phyloP scores from a whole-genome alignment of 2,113 vertebrate species.

The Mystacornis crossleyi region DNA sequence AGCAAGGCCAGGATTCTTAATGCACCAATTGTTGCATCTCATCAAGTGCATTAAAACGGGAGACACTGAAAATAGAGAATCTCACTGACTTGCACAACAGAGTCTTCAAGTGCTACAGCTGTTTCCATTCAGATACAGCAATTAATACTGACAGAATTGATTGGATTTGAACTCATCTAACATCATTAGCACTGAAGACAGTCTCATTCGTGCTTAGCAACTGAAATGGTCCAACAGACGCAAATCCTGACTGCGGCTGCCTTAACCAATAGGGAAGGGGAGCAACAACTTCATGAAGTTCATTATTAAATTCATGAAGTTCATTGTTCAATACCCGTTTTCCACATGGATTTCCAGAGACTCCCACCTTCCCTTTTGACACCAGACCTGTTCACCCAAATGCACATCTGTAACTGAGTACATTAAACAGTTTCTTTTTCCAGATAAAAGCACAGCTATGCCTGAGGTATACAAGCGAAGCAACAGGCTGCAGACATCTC shows the following conservation, averaged over 20 bases:
- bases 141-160: conserved; percentile 42
- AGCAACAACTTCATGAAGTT: background rate
- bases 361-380: background rate
- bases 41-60: background rate
- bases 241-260: background rate
- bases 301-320: background rate
- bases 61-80: background rate
- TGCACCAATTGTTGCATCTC: background rate
- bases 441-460: background rate
- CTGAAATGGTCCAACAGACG: background rate
- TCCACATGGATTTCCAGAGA: background rate
- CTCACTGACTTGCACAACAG: conserved; percentile 24
- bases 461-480: background rate
- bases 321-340: background rate
- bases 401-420: fast-evolving
- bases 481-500: background rate
- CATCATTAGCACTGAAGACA: background rate
- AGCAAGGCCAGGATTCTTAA: background rate
- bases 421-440: background rate
- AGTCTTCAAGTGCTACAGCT: conserved; percentile 47
- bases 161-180: conserved; percentile 37
- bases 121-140: conserved; percentile 36
- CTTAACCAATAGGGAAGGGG: background rate
- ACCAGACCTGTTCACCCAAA: background rate
- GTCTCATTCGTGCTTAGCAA: background rate